Conservation (phyloP, 2,888 invertebrate genomes). For the Drosophila putrida region DNA sequence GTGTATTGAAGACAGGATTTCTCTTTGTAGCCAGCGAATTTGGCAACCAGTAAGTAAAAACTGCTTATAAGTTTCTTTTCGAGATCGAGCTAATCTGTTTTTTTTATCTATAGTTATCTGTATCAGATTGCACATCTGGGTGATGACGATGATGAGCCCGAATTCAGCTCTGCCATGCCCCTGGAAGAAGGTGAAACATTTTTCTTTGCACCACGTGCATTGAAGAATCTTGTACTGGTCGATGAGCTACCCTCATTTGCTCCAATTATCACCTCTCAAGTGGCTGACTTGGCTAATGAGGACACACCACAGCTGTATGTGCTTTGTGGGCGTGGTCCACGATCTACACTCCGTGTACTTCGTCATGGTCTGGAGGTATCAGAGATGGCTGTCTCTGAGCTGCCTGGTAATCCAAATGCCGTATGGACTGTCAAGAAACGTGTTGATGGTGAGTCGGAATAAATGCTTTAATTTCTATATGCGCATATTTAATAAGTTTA, state of each 20-base stretch:
- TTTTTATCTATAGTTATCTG: conserved; percentile 90
- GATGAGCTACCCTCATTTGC: conserved; percentile 98
- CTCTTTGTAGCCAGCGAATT: conserved; percentile 99
- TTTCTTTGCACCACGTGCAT: conserved; percentile 97
- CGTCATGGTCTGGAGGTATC: conserved; percentile 99
- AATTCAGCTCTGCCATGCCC: conserved; percentile 99
- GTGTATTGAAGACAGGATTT: conserved; percentile 99
- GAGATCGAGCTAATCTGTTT: background rate
- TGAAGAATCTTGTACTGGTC: conserved; percentile 97
- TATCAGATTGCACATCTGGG: conserved; percentile 99
- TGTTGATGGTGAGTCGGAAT: conserved; percentile 93
- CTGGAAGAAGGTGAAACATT: conserved; percentile 99
- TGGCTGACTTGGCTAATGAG: conserved; percentile 98
- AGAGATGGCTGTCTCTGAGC: conserved; percentile 99
- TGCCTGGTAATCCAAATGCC: conserved; percentile 99
- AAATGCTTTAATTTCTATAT: conserved; percentile 4
- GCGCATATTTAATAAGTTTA: conserved; percentile 46
- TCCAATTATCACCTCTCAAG: conserved; percentile 94
- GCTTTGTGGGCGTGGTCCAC: conserved; percentile 97
- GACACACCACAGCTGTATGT: conserved; percentile 99
- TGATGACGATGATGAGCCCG: conserved; percentile 99
- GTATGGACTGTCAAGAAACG: conserved; percentile 99
- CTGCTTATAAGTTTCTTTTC: accelerated
- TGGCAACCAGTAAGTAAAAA: conserved; percentile 97
- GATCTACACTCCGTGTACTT: conserved; percentile 96